Conservation (phyloP, 2,888 invertebrate species). For the Syrphus vitripennis region DNA sequence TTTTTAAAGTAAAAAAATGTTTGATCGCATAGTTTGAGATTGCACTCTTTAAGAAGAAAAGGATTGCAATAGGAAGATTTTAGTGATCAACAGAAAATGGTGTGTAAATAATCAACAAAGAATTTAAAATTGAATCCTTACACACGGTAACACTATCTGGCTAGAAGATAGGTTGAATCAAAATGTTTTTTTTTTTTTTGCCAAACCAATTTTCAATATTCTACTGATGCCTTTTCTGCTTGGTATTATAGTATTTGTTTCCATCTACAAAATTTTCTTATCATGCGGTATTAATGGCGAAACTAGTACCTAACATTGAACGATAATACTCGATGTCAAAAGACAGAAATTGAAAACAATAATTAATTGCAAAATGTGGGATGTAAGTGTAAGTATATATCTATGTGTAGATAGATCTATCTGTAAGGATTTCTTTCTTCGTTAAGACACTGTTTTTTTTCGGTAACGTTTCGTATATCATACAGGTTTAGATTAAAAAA, state of each 20-base stretch:
- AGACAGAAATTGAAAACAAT: conserved; percentile 12
- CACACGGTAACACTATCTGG: not conserved
- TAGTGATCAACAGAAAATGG: no score
- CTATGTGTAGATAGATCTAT: not conserved
- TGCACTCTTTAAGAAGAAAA: no score
- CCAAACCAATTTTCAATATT: not conserved
- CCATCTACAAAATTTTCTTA: not conserved
- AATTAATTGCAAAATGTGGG: conserved; percentile 53
- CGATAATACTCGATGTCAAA: not conserved
- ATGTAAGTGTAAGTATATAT: not conserved
- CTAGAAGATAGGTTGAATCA: conserved; percentile 15
- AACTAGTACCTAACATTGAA: conserved; percentile 31
- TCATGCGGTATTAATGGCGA: conserved; percentile 37
- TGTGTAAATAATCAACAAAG: no score
- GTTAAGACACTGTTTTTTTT: conserved; percentile 10
- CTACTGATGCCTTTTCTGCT: not conserved
- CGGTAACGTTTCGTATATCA: conserved; percentile 27
- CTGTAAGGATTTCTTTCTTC: conserved; percentile 33
- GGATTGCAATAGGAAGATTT: no score
- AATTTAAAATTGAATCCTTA: no score
- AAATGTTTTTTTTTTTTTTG: conserved; percentile 34
- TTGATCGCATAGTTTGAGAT: no score
- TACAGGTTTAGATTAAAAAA: not conserved
- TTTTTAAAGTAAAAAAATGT: no score
- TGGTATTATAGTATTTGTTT: not conserved